Base-by-base conservation (phyloP, 2,888 invertebrate genomes). In the Oligia fasciuncula region DNA sequence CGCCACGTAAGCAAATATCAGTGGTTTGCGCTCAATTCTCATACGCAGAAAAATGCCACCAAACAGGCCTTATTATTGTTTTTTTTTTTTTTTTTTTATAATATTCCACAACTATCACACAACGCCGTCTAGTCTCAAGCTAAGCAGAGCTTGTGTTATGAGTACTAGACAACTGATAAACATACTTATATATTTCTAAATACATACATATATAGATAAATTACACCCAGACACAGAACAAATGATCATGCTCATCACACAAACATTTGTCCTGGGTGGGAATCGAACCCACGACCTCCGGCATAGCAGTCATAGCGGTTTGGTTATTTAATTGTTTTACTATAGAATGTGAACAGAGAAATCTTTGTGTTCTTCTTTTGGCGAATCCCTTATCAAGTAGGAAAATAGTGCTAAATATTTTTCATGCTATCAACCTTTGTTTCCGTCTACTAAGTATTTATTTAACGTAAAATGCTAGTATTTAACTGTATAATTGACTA, bases 1-100 rank as follows among this genome's bases (percentile, higher is more conserved):
- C 35, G 35, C 3, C 4, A 40, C n/a, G 54, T 40, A 46, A 65
- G 79, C 65, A 65, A 40, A 57, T 72, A 79, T 46, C 17, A n/a
- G 40, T 17, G 2, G 11, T 17, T 60, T 35, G 35, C 14, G 2
- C 11, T 70, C 19, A 23, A 65, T 54, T 49, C 23, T 35, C 35
- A 35, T 35, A 46, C 40, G 1, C 69, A 23, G 49, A 69, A 63
- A 29, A 17, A 62, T 6, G 69, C 19, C 6, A 54, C 29, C 29
- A 29, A 29, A n/a, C 13, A n/a, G 35, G 35, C 35, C 4, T 19
- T 19, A 49, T 49, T 63, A 29, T 63, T 35, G n/a, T n/a, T n/a
- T n/a, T n/a, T n/a, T n/a, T n/a, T n/a, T n/a, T n/a, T n/a, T n/a
- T n/a, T n/a, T n/a, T n/a, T n/a, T n/a, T n/a, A n/a, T n/a, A n/a